These are phyloP conservation scores for Melanargia galathea DNA, from an alignment of 2,888 invertebrate genomes.

Conservation along the genomic window DNA sequence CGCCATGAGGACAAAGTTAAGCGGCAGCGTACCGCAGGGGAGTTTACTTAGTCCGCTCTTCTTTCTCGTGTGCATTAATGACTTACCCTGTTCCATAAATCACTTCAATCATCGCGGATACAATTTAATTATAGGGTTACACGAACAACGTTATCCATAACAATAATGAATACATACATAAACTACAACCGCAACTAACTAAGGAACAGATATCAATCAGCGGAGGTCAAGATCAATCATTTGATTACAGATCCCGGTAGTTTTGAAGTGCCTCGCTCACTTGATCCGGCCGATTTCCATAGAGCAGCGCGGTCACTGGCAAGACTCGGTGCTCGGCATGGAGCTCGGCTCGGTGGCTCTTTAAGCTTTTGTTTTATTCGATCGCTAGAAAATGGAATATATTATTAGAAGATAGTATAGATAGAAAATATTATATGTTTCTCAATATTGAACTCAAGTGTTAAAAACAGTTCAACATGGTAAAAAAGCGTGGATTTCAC, in stretches of 20 bases:
- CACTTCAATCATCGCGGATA: not conserved
- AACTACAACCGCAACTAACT: constrained; percentile 17
- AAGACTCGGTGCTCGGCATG: not conserved
- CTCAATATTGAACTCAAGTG: too few species aligned
- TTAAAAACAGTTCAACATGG: too few species aligned
- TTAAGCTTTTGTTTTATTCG: not conserved
- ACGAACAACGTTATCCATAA: constrained; percentile 15
- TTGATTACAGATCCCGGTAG: constrained; percentile 31
- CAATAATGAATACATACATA: constrained; percentile 17
- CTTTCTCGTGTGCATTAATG: not conserved
- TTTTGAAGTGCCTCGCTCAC: constrained; percentile 26
- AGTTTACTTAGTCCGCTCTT: not conserved
- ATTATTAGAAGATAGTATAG: too few species aligned
- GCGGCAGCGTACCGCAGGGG: not conserved
- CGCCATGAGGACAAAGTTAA: not conserved
- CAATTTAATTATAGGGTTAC: not conserved
- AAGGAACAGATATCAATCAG: constrained; percentile 23
- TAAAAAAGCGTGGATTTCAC: too few species aligned
- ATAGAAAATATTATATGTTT: too few species aligned
- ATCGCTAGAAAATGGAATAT: too few species aligned
- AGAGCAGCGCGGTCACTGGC: not conserved
- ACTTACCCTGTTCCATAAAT: not conserved
- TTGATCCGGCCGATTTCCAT: constrained; percentile 3
- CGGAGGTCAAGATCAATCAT: constrained; percentile 36
- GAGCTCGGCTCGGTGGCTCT: not conserved